These are phyloP conservation scores for Malurus elegans DNA, from an alignment of 2,113 vertebrate genomes.

Conservation along the genomic window DNA sequence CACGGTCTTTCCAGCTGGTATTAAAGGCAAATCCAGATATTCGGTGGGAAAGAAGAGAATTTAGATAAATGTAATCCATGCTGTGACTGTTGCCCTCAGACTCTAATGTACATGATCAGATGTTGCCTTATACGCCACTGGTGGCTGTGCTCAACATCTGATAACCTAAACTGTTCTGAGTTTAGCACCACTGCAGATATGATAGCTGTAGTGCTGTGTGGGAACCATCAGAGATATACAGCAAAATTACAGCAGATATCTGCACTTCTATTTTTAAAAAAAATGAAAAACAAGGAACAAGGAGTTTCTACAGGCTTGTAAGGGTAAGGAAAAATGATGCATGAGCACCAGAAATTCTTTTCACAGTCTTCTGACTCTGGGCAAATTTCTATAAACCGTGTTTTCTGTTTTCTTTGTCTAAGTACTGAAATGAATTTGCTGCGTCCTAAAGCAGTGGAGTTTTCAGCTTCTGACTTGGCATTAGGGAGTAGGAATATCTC, in stretches of 20 bases:
- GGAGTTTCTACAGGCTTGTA: not conserved
- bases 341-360: not conserved
- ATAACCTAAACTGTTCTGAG: not conserved
- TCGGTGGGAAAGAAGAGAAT: not conserved
- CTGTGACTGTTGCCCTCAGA: not conserved
- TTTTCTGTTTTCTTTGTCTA: not conserved
- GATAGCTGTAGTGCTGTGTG: not conserved
- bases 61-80: not conserved
- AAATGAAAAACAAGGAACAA: not conserved
- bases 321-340: not conserved
- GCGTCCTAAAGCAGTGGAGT: not conserved
- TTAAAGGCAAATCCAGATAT: not conserved
- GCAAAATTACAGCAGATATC: not conserved
- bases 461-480: not conserved
- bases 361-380: not conserved
- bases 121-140: not conserved
- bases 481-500: not conserved
- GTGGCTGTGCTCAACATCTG: not conserved
- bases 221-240: not conserved
- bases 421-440: not conserved
- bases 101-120: not conserved
- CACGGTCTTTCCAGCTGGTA: not conserved
- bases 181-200: not conserved
- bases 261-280: not conserved
- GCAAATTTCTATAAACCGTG: not conserved